These are phyloP conservation scores for Phalanger gymnotis DNA, from an alignment of 2,797 vertebrate species.

Conservation along the genomic window DNA sequence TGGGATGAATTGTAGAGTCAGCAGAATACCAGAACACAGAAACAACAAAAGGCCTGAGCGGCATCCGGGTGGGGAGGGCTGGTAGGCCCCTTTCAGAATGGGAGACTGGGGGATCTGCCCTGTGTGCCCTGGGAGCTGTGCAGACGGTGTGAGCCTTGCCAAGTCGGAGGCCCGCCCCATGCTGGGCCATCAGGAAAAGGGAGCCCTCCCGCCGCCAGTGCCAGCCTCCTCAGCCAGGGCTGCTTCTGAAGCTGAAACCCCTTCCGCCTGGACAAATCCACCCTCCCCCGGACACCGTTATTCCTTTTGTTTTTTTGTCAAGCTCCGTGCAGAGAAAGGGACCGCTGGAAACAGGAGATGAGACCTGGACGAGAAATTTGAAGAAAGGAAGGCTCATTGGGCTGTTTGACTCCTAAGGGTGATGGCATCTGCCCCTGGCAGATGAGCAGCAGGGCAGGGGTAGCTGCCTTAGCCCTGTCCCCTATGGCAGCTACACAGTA, in stretches of 20 bases:
- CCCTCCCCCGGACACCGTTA: background rate
- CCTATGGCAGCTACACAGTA: background rate
- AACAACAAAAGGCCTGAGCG: background rate
- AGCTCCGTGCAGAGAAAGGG: constrained; percentile 10
- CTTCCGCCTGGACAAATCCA: background rate
- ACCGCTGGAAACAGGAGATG: background rate
- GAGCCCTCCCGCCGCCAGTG: background rate
- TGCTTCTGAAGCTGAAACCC: background rate
- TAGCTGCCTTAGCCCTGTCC: background rate
- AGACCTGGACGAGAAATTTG: background rate
- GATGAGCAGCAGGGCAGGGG: rapidly evolving
- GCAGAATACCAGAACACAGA: background rate
- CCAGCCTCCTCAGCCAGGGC: background rate
- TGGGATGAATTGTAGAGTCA: background rate
- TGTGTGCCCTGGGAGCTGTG: background rate
- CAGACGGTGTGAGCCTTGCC: background rate
- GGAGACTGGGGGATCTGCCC: background rate
- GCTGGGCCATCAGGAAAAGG: too few species aligned
- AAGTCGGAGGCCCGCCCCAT: background rate
- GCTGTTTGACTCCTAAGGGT: background rate
- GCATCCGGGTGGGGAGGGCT: background rate
- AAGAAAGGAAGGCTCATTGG: background rate
- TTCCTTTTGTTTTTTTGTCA: background rate
- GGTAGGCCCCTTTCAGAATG: background rate
- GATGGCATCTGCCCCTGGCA: background rate